phyloP scores from a whole-genome alignment of 35 echinoderm and acorn worm genomes.

The Apostichopus japonicus region DNA sequence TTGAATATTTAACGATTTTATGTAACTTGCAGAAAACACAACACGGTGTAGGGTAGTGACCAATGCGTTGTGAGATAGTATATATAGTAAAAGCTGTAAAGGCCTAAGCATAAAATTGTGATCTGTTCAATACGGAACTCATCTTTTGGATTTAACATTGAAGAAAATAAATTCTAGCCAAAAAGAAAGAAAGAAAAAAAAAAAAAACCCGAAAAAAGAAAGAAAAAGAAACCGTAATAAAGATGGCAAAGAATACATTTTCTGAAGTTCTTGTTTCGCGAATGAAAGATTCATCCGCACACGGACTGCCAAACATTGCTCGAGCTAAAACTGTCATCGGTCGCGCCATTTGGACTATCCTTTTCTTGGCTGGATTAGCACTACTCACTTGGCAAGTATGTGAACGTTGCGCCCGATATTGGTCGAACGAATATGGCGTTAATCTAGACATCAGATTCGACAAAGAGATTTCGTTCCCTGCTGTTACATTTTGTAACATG shows the following conservation, averaged over 20 bases:
- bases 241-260: neutral
- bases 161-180: too few species aligned
- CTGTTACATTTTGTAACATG: conserved; percentile 45
- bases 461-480: conserved; percentile 32
- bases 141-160: too few species aligned
- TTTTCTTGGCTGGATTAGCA: conserved; percentile 4
- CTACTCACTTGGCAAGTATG: conserved; percentile 11
- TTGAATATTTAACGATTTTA: too few species aligned
- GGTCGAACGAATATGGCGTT: neutral
- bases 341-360: neutral
- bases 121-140: too few species aligned
- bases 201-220: neutral
- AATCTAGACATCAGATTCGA: conserved; percentile 28
- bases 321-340: neutral
- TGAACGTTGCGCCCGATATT: neutral
- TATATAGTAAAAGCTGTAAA: too few species aligned
- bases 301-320: conserved; percentile 24
- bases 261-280: neutral
- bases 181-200: neutral
- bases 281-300: conserved; percentile 21
- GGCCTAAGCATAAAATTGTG: too few species aligned
- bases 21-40: too few species aligned
- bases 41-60: too few species aligned
- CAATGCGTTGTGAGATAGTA: too few species aligned
- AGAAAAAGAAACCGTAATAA: neutral